phyloP scores from a whole-genome alignment of 2,888 invertebrate species.

The Caenorhabditis plicata region DNA sequence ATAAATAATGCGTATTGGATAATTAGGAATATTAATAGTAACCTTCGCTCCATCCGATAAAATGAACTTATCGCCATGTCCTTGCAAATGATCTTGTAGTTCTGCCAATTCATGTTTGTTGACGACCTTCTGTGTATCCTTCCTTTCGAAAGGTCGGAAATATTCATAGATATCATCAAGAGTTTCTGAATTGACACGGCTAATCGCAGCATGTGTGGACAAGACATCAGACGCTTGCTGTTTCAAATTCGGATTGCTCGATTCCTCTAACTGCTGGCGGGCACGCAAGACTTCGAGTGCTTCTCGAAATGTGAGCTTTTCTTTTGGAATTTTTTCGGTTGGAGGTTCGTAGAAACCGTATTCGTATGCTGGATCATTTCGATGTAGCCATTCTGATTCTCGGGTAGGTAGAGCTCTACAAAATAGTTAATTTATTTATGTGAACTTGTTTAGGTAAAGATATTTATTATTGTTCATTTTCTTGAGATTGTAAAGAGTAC shows the following conservation, averaged over 20 bases:
- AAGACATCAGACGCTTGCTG: constrained; percentile 15
- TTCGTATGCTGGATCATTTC: constrained; percentile 56
- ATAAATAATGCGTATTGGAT: background rate
- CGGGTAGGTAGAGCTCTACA: constrained; percentile 51
- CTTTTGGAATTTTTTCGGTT: constrained; percentile 51
- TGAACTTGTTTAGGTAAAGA: too few species aligned
- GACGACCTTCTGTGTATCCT: constrained; percentile 52
- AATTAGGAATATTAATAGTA: background rate
- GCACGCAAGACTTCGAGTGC: constrained; percentile 57
- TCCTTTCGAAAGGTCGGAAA: constrained; percentile 58
- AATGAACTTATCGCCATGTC: constrained; percentile 28
- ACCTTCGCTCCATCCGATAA: constrained; percentile 23
- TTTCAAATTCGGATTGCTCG: constrained; percentile 1
- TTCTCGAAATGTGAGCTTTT: constrained; percentile 56
- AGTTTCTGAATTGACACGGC: constrained; percentile 46
- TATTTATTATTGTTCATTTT: too few species aligned
- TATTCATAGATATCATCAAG: constrained; percentile 54
- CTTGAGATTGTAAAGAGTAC: too few species aligned
- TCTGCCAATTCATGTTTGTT: constrained; percentile 37
- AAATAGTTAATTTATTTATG: background rate
- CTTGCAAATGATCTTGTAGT: constrained; percentile 48
- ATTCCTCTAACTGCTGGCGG: constrained; percentile 36
- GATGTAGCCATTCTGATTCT: constrained; percentile 48
- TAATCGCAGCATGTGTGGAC: constrained; percentile 22
- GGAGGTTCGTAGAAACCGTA: constrained; percentile 62